phyloP scores from a whole-genome alignment of 2,113 vertebrate genomes.

The Microtus montanus region DNA sequence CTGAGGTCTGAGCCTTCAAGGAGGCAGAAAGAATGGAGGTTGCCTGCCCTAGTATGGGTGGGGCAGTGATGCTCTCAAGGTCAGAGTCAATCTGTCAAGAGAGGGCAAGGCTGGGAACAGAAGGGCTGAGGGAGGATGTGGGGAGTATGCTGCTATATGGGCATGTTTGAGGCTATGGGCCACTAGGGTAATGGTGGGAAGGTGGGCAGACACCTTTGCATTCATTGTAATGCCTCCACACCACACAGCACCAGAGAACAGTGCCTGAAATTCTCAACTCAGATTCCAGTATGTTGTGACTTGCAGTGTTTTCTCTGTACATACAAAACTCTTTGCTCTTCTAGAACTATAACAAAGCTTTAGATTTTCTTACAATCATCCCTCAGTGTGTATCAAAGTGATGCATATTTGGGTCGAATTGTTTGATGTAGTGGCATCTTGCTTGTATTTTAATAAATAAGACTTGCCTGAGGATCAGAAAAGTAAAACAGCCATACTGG shows the following conservation, averaged over 20 bases:
- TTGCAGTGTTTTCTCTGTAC: background rate
- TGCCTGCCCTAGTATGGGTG: background rate
- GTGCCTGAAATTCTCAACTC: background rate
- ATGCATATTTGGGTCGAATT: background rate
- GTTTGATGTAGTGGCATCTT: background rate
- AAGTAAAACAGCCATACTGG: no score
- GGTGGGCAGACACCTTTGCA: no score
- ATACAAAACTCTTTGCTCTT: background rate
- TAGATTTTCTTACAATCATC: background rate
- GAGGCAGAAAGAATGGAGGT: no score
- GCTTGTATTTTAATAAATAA: no score
- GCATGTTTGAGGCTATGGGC: rapidly evolving
- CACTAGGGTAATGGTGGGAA: background rate
- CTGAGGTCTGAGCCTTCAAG: rapidly evolving
- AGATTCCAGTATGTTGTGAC: no score
- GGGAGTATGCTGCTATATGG: rapidly evolving
- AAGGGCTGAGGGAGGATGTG: no score
- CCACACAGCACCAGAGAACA: background rate
- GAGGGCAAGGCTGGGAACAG: background rate
- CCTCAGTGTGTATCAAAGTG: no score
- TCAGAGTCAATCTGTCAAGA: background rate
- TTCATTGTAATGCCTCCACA: background rate
- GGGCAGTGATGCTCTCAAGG: background rate
- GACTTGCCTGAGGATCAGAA: no score
- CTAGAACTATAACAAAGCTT: background rate